Base-by-base conservation (phyloP, 2,888 invertebrate genomes). In the Meteorus cinctellus region DNA sequence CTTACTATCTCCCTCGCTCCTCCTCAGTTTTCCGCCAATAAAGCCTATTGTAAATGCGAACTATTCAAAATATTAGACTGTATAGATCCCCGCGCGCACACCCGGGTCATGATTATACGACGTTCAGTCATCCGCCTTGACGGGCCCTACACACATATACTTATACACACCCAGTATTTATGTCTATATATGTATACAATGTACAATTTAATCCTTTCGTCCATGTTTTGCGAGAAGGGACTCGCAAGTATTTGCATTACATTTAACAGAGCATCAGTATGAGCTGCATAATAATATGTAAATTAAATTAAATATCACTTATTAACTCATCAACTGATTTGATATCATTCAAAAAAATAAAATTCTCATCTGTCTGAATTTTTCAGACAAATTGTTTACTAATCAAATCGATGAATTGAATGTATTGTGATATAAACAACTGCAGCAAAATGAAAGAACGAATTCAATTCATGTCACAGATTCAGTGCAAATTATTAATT, bases 31-130 rank as follows among this genome's bases (percentile, higher is more conserved):
- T 85, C 85, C 86, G 87, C 87, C 87, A 87, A 88, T 88, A 87
- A 87, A 87, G 86, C 87, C 86, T 83, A 87, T 89, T 89, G 89
- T 89, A 88, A 88, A 89, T 89, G 89, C 88, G 85, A 89, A 89
- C 89, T 89, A 89, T 89, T 88, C 87, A 89, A 87, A 88, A 89
- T 89, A 89, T 89, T 87, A 87, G 87, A 87, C 84, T 85, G 83
- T 59, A 66, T 36, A 60, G 29, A 36, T 41, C 55, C 62, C 69
- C 45, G 45, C 63, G 36, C 60, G 24, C 31, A 76, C 81, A 67
- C 67, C 72, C 69, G 67, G 36, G 78, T 78, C 80, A 81, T 78
- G 88, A 89, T 89, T 89, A 89, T 87, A 85, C 83, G 85, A 80
- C 89, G 89, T 84, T 89, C 89, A 86, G 88, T 89, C 89, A 89